Base-by-base conservation (phyloP, 2,113 vertebrate genomes). In the Apistogramma diplotaenia region DNA sequence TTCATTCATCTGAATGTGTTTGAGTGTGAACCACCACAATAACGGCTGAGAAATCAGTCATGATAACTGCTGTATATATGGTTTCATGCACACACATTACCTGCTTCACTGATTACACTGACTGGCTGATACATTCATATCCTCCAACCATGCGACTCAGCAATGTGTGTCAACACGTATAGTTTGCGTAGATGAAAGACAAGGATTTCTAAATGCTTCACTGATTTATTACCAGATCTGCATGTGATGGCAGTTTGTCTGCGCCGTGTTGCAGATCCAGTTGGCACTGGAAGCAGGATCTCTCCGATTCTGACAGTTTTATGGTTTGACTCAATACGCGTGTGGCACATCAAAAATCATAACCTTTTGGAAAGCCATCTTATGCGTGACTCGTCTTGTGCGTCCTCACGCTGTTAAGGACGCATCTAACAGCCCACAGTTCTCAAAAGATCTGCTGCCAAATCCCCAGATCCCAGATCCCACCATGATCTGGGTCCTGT, bases 151-250 rank as follows among this genome's bases (percentile, higher is more conserved):
- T 18, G n/a, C 16, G 25, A 1, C 18, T 79, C 15, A 49, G 18
- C 12, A 76, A 6, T 79, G 33, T 84, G 88, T 59, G 31, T 25
- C 40, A 81, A 82, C 88, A 84, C 40, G 81, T 74, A 49, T 13
- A 19, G n/a, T 57, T 23, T 43, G 43, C 0, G 1, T 5, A 35
- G 23, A 73, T 37, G 19, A 74, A 70, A 51, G 6, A 10, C 18
- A 27, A 3, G n/a, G 5, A 53, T 19, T 37, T 53, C 3, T 15
- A 19, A 88, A 11, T n/a, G 11, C 23, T 35, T 35, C 33, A 9
- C 33, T 21, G 53, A 35, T 13, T 46, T 31, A 27, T 10, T 78
- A 71, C 81, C 83, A 83, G n/a, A 31, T 5, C 31, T 31, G 15
- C 4, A 2, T 35, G 54, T 25, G 29, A 19, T n/a, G 23, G n/a